phyloP scores from a whole-genome alignment of 2,797 vertebrate genomes.

The Sarcoramphus papa region DNA sequence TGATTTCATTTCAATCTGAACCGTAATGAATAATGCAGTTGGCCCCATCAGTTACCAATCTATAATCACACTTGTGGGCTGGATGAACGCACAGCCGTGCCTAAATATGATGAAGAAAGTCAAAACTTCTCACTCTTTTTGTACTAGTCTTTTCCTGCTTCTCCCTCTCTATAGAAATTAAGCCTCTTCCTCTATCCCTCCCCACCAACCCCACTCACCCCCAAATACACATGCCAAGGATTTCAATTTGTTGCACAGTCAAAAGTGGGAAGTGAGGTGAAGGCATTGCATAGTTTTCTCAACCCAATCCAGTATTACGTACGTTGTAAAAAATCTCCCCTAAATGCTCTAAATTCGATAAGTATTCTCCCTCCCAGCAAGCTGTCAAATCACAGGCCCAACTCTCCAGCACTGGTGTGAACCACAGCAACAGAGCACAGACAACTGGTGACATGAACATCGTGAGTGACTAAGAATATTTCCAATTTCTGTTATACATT shows the following conservation, averaged over 20 bases:
- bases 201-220: background rate
- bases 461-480: background rate
- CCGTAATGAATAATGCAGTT: conserved; percentile 65
- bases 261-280: background rate
- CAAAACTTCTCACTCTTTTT: background rate
- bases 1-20: conserved; percentile 70
- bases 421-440: background rate
- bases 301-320: background rate
- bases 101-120: background rate
- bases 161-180: background rate
- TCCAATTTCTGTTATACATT: background rate
- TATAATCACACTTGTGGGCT: conserved; percentile 6
- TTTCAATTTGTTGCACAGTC: background rate
- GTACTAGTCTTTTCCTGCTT: background rate
- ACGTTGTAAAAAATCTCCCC: background rate
- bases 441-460: background rate
- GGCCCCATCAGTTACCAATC: conserved; percentile 43
- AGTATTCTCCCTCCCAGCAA: background rate
- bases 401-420: background rate
- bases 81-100: background rate
- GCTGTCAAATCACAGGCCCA: background rate
- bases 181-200: background rate
- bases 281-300: background rate
- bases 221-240: background rate
- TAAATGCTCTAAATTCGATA: background rate